Conservation (phyloP, 2,113 vertebrate genomes). For the Nyctereutes procyonoides region DNA sequence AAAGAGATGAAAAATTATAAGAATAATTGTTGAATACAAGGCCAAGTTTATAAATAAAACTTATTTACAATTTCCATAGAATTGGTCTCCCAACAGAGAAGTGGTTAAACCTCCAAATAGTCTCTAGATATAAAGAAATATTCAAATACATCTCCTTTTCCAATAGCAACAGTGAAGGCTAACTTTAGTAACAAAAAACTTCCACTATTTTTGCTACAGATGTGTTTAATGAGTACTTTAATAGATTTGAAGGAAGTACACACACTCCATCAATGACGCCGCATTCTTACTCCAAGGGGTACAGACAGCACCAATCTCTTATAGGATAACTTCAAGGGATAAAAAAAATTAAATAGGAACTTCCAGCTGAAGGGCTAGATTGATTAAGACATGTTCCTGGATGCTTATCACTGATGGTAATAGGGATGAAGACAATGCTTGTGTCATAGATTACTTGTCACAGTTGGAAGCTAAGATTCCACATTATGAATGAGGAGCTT, state of each 20-base stretch:
- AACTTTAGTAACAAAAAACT: conserved; percentile 13
- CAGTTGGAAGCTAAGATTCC: neutral
- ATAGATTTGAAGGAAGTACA: conserved; percentile 50
- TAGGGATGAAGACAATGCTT: neutral
- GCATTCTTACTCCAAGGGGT: conserved; percentile 34
- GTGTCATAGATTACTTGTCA: neutral
- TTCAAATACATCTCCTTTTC: conserved; percentile 60
- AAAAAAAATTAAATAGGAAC: neutral
- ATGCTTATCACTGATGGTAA: conserved; percentile 39
- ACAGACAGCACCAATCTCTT: conserved; percentile 47
- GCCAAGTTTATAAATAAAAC: conserved; percentile 80
- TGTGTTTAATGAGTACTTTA: conserved; percentile 48
- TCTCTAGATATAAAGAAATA: conserved; percentile 69
- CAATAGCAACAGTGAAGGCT: conserved; percentile 28
- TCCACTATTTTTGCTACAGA: conserved; percentile 56
- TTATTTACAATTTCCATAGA: conserved; percentile 77
- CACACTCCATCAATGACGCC: conserved; percentile 43
- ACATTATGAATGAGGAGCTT: neutral
- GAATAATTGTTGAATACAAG: conserved; percentile 78
- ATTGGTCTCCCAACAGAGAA: conserved; percentile 72
- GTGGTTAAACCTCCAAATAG: conserved; percentile 65
- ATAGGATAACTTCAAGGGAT: conserved; percentile 36
- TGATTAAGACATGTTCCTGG: conserved; percentile 62
- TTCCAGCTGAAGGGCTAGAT: neutral
- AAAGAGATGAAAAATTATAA: conserved; percentile 73